Evolutionary conservation across 1,140 invertebrate genomes (phyloP), one percentile per base, ranked within the genome.

Genomic region (Idris sp.): DNA sequence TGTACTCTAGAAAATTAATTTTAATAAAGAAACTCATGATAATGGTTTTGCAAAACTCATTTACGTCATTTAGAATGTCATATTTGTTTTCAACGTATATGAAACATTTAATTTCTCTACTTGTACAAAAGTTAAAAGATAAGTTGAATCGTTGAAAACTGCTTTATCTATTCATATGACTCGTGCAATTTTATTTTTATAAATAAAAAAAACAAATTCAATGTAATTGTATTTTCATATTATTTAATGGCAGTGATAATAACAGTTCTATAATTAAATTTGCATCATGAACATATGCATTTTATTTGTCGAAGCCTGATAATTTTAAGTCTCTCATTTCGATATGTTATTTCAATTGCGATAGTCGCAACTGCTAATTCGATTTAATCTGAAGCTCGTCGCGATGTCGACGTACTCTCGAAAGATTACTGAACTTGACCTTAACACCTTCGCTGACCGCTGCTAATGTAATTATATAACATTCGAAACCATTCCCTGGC

Each of bases 391-490:
- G 8, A 19, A 14, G 4, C 51, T 33, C 56, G 22, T 51, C 33
- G 43, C 49, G 40, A 62, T 62, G 67, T 72, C 49, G 58, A 62
- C 51, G 49, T 18, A 53, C 65, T 68, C 64, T 61, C 18, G 40
- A 62, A 61, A 51, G 68, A 72, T 46, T 58, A 18, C 58, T 72
- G 58, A 72, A 72, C 58, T 72, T 72, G 68, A 72, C 68, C 68
- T 64, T 43, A 64, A 64, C 49, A 58, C 68, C 49, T 62, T 18
- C 19, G 36, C n/a, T 53, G 59, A 53, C 46, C 59, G 51, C 28
- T 22, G 31, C 46, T 65, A 74, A 74, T 65, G 54, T 54, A 74
- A 74, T 74, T 74, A 65, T 65, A 43, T 67, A 74, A 74, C 48
- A 48, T 33, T 48, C 56, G 56, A 62, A 62, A 54, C 54, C 38